A percentile compares a stretch with the other conserved stretches of the same genome.
phyloP scores from a whole-genome alignment of 2,888 invertebrate species.

The Tiphia femorata region DNA sequence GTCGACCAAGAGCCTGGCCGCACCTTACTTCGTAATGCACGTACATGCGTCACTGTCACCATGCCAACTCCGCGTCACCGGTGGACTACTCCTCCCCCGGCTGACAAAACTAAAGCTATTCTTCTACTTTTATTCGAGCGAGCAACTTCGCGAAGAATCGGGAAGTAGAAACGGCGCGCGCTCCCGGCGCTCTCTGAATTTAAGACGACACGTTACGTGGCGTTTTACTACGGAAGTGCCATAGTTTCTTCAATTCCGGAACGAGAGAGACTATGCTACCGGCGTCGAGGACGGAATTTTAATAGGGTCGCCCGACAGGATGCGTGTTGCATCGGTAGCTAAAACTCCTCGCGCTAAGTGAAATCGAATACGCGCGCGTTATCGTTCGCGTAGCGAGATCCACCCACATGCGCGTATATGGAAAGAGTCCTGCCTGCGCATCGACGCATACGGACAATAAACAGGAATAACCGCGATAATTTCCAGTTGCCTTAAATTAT shows the following conservation, averaged over 20 bases:
- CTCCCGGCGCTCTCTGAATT: conserved; percentile 16
- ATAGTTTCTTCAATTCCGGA: too few species aligned
- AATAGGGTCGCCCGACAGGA: too few species aligned
- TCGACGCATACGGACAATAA: too few species aligned
- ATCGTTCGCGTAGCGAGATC: too few species aligned
- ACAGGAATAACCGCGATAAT: not conserved
- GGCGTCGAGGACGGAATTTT: too few species aligned
- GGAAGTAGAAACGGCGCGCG: not conserved
- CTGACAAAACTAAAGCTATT: conserved; percentile 26
- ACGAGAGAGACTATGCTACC: too few species aligned
- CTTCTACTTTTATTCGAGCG: conserved; percentile 17
- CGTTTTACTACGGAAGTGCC: not conserved
- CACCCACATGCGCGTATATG: too few species aligned
- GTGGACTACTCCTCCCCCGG: conserved; percentile 8
- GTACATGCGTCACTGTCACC: conserved; percentile 20
- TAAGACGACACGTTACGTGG: conserved; percentile 10
- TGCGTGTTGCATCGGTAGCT: too few species aligned
- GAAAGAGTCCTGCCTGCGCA: too few species aligned
- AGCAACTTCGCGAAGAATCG: conserved; percentile 15
- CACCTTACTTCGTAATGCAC: conserved; percentile 13
- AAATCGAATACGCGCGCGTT: too few species aligned
- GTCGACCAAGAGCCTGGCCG: not conserved
- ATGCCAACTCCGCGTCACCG: conserved; percentile 11
- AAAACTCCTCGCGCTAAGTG: too few species aligned
- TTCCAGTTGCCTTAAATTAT: not conserved